A percentile compares a stretch with the other conserved stretches of the same genome.
Evolutionary conservation across 2,888 invertebrate genomes (phyloP).

Genomic region (Lochmaea capreae): DNA sequence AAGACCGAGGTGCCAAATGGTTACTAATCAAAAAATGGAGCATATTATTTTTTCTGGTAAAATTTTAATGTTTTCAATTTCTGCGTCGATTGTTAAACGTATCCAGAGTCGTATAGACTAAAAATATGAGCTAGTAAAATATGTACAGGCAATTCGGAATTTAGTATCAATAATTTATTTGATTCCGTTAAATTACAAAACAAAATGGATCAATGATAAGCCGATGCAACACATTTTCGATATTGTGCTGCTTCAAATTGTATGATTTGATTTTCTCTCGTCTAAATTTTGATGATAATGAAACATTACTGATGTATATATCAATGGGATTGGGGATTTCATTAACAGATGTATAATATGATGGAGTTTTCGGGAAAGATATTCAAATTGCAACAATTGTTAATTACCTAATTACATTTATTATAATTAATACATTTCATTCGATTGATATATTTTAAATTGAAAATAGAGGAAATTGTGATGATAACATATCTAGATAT

Average conservation of each 20-base stretch:
- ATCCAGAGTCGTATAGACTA: too few species aligned
- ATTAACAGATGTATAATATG: constrained; percentile 10
- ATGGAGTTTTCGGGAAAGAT: neutral
- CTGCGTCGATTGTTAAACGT: too few species aligned
- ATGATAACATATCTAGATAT: too few species aligned
- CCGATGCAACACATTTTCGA: constrained; percentile 7
- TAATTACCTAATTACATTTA: neutral
- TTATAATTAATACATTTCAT: too few species aligned
- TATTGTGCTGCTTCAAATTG: neutral
- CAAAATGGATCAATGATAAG: constrained; percentile 13
- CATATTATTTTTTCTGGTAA: too few species aligned
- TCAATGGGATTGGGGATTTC: constrained; percentile 1
- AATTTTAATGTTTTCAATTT: too few species aligned
- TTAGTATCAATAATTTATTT: neutral
- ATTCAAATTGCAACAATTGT: neutral
- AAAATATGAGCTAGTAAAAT: too few species aligned
- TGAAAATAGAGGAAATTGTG: neutral
- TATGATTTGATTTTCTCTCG: constrained; percentile 2
- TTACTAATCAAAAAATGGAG: too few species aligned
- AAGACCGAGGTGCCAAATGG: too few species aligned
- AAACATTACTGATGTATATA: constrained; percentile 4
- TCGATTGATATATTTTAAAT: neutral
- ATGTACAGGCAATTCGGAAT: neutral
- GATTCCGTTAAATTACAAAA: neutral
- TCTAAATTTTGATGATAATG: constrained; percentile 8